Evolutionary conservation across 2,888 invertebrate genomes (phyloP), one percentile per base, ranked within the genome.

Genomic region (Sceliomorpha sp.): DNA sequence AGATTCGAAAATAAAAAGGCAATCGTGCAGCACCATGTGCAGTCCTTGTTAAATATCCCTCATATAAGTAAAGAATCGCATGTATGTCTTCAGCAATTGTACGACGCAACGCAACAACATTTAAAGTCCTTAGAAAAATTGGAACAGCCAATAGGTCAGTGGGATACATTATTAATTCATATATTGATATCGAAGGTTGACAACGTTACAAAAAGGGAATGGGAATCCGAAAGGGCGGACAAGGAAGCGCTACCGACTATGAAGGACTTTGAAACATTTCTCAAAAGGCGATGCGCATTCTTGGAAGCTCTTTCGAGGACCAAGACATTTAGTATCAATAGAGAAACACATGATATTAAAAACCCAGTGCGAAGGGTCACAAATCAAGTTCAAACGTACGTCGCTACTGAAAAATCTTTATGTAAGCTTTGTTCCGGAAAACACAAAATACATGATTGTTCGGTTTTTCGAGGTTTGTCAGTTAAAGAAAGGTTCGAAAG

Each of bases 91-190:
- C 29, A 14, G 14, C 39, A 51, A n/a, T 10, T 48, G 6, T 24
- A 14, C 1, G 32, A 48, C 10, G 2, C n/a, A 6, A 47, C 31
- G 10, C 32, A 34, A 32, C 32, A 32, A 17, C 47, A 47, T 32
- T 8, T 47, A 7, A 3, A 6, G 1, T 10, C 34, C 8, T 9
- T 47, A 6, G 17, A 17, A 12, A 9, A 12, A 31, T 24, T 47
- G 2, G 24, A 24, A n/a, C 47, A 47, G 12, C 32, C 47, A 1
- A 9, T 32, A 8, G 47, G 15, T 2, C 2, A 26, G 12, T 47
- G 47, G 47, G 47, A 47, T 10, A 47, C 32, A 4, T 9, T 47
- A 7, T 15, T 47, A 1, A 9, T 47, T n/a, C 47, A 47, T n/a
- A 15, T 47, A 2, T 12, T 44, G 13, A 7, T 44, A n/a, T 15